Base-by-base conservation (phyloP, 2,797 vertebrate species). In the Pangasius larnaudii region DNA sequence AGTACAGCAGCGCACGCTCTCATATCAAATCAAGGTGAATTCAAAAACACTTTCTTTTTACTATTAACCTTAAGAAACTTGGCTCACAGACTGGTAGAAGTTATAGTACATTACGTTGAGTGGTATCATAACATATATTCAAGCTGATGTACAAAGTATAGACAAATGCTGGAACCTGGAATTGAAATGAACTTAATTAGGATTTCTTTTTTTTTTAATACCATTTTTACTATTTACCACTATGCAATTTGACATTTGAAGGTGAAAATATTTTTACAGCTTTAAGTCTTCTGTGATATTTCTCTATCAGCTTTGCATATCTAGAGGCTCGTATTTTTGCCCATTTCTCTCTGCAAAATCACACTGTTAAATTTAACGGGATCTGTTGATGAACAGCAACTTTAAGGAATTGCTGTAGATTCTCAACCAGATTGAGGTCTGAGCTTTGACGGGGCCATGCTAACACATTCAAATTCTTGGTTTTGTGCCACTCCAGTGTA, bases 401-500 rank as follows among this genome's bases (percentile, higher is more conserved):
- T 53, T 77, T 53, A 77, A 51, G 46, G 74, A 53, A 5, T 51
- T 77, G 74, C 27, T 16, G 30, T 1, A 53, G 46, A 77, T 51
- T 77, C 24, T 27, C 42, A 74, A 46, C 3, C 42, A 75, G 39
- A n/a, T 14, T 75, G 72, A n/a, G 3, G 11, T 75, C 22, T 75
- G 39, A 49, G 39, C 22, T 27, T 27, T 74, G 24, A 1, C 24
- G 1, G 42, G 42, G 2, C 42, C 42, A 75, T 46, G 42, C 8
- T 75, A 49, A n/a, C 22, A 74, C 72, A 75, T 75, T 75, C 33
- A 72, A 24, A n/a, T 13, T 75, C 72, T 49, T 75, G 42, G 72
- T 5, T 49, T 75, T 49, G 10, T 49, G 72, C 74, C 46, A 18
- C 27, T 53, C 5, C 46, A 77, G 46, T 53, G 46, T 51, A 77